These are phyloP conservation scores for Cyclargus thomasi DNA, from an alignment of 1,140 invertebrate genomes.

Conservation along the genomic window DNA sequence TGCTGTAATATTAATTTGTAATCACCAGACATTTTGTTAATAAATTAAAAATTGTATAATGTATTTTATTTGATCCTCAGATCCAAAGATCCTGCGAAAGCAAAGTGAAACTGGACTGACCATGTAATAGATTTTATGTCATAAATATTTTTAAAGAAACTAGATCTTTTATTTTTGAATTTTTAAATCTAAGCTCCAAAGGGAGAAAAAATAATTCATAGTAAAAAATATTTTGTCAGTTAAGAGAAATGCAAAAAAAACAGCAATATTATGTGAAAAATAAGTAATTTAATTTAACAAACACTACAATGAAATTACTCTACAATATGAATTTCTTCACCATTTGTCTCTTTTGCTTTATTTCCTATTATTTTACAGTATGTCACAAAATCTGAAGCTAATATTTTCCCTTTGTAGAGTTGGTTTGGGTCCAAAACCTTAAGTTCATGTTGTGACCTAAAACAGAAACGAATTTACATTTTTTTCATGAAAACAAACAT, in stretches of 20 bases:
- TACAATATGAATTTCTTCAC: slow-evolving; percentile 9
- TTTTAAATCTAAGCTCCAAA: no score
- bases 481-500: no score
- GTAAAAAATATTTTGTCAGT: no score
- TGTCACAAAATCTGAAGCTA: slow-evolving; percentile 63
- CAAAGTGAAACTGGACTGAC: slow-evolving; percentile 31
- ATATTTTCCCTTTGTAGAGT: slow-evolving; percentile 63
- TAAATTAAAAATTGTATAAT: slow-evolving; percentile 50
- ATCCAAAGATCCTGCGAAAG: slow-evolving; percentile 55
- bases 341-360: slow-evolving; percentile 18
- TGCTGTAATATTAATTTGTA: slow-evolving; percentile 50
- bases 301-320: slow-evolving; percentile 22
- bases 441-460: slow-evolving; percentile 33
- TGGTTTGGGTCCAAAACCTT: slow-evolving; percentile 38
- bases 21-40: slow-evolving; percentile 46
- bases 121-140: background rate
- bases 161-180: background rate
- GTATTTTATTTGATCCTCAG: slow-evolving; percentile 56
- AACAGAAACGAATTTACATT: slow-evolving; percentile 22
- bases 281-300: slow-evolving; percentile 16
- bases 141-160: background rate
- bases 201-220: no score
- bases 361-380: slow-evolving; percentile 63
- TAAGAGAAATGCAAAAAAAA: no score
- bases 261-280: background rate